phyloP scores from a whole-genome alignment of 2,888 invertebrate genomes.

The Drosophila mulleri region DNA sequence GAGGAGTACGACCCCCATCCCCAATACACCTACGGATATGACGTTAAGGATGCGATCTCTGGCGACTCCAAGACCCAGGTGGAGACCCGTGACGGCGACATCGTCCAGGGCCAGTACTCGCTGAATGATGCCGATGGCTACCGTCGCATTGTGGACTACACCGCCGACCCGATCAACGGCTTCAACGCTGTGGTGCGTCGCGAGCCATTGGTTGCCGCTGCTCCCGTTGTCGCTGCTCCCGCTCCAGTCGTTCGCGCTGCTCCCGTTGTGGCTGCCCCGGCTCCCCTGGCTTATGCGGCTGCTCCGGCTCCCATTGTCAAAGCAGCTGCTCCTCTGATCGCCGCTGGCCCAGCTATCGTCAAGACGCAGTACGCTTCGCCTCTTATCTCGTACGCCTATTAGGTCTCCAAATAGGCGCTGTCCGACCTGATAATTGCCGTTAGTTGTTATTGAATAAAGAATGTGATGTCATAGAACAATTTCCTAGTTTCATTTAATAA shows the following conservation, averaged over 20 bases:
- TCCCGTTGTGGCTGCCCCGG: slow-evolving; percentile 54
- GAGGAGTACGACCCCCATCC: slow-evolving; percentile 85
- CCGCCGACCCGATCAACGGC: slow-evolving; percentile 84
- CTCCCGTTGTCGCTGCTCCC: slow-evolving; percentile 64
- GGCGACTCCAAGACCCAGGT: slow-evolving; percentile 85
- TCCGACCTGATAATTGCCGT: slow-evolving; percentile 74
- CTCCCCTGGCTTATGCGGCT: slow-evolving; percentile 60
- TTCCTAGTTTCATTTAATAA: background rate
- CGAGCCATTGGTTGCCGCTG: slow-evolving; percentile 81
- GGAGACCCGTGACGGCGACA: slow-evolving; percentile 84
- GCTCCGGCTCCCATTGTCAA: slow-evolving; percentile 65
- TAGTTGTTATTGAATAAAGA: slow-evolving; percentile 81
- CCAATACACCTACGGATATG: slow-evolving; percentile 85
- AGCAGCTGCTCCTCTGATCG: slow-evolving; percentile 70
- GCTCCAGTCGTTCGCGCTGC: slow-evolving; percentile 67
- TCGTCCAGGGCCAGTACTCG: slow-evolving; percentile 85
- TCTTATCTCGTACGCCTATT: slow-evolving; percentile 83
- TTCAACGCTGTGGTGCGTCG: slow-evolving; percentile 85
- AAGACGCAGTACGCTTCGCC: slow-evolving; percentile 83
- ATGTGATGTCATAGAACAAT: slow-evolving; percentile 65
- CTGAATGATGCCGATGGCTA: slow-evolving; percentile 85
- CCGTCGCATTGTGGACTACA: slow-evolving; percentile 85
- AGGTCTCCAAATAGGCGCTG: slow-evolving; percentile 41
- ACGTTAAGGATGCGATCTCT: slow-evolving; percentile 84
- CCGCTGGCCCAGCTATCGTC: slow-evolving; percentile 79